Base-by-base conservation (phyloP, 2,113 vertebrate species). In the Oreochromis tanganicae region DNA sequence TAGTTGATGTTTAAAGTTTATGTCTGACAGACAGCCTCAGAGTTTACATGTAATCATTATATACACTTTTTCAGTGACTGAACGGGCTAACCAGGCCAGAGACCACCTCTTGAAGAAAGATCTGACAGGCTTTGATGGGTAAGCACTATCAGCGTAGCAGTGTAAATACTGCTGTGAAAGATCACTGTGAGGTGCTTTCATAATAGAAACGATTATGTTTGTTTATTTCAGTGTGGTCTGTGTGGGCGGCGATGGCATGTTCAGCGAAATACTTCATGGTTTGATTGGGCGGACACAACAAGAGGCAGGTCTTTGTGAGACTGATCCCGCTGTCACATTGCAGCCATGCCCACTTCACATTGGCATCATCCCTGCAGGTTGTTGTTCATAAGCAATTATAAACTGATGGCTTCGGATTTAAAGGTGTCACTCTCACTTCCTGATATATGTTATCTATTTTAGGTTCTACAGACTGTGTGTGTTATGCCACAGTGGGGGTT, bases 361-460 rank as follows among this genome's bases (percentile, higher is more conserved):
- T 32, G 97, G 97, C 82, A 97, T 97, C 87, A 97, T 97, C 81
- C 97, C 97, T 61, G 97, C 97, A 94, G 97, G 97, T 97, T 80
- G 11, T 50, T 27, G 41, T 1, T 24, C 48, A 34, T 27, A 54
- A 56, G 13, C 46, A 41, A 1, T 71, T 6, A 54, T 50, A 52
- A 63, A 24, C 6, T 13, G 24, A 78, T 27, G 29, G 34, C 9
- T n/a, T 16, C 14, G 1, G 5, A 36, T 83, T 56, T 29, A 80
- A 46, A 57, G 85, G 48, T 52, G 17, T 63, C 6, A 66, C 34
- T 21, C 61, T 21, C 24, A 68, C 48, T 29, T 66, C n/a, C 16
- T 54, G 11, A 84, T 88, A 6, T 8, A 1, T 81, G n/a, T 5
- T n/a, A 9, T 63, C 6, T 9, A 4, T 86, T 71, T 36, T 85